Evolutionary conservation across 2,797 vertebrate species (phyloP).

Genomic region (Somateria mollissima): DNA sequence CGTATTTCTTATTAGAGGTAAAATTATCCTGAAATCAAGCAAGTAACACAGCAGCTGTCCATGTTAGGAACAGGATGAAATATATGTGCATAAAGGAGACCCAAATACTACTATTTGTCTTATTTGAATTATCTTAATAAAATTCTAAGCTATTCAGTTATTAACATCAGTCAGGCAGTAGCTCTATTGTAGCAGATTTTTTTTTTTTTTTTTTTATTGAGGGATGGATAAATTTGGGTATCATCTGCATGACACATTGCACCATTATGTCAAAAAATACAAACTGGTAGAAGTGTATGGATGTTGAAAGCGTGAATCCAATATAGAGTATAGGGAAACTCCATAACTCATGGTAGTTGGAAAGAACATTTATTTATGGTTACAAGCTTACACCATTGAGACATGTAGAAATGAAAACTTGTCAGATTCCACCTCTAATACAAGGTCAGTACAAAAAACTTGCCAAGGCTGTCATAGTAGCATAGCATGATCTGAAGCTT

Average conservation of each 20-base stretch:
- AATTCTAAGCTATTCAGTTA: neutral
- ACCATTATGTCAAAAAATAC: neutral
- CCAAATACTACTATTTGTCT: neutral
- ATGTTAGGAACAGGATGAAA: neutral
- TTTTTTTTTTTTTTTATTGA: neutral
- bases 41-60: neutral
- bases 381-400: slow-evolving; percentile 25
- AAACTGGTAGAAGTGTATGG: neutral
- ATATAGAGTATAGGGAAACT: neutral
- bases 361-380: slow-evolving; percentile 54
- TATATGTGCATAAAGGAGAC: neutral
- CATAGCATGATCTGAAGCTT: neutral
- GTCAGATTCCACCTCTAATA: slow-evolving; percentile 35
- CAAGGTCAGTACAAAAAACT: slow-evolving; percentile 55
- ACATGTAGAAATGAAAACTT: slow-evolving; percentile 33
- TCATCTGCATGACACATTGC: neutral
- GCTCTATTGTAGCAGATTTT: neutral
- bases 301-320: slow-evolving; percentile 35
- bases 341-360: slow-evolving; percentile 24
- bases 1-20: neutral
- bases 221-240: neutral
- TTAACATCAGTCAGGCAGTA: neutral
- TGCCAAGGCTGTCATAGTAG: neutral
- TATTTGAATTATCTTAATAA: neutral
- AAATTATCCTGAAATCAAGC: neutral